Conservation (phyloP, 1,140 invertebrate species). For the Aricia agestis region DNA sequence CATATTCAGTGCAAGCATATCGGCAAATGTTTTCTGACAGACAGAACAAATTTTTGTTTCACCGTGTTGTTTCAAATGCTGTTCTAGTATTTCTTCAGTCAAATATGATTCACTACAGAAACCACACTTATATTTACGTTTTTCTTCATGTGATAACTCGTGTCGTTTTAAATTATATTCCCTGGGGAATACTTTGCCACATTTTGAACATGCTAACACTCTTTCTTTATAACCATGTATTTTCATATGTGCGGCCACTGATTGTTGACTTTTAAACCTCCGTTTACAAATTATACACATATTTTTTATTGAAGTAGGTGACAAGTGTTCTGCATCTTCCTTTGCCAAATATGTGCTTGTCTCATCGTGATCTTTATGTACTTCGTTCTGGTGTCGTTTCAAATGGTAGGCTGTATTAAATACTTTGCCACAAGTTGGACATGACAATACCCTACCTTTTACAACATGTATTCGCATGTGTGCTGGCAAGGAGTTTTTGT, state of each 20-base stretch:
- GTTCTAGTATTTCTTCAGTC: conserved; percentile 71
- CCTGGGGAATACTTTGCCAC: conserved; percentile 74
- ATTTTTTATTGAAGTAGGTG: neutral
- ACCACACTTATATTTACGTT: conserved; percentile 61
- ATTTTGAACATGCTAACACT: conserved; percentile 67
- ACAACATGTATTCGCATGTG: conserved; percentile 64
- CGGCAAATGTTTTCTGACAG: conserved; percentile 51
- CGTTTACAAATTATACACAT: conserved; percentile 14
- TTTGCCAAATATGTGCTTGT: no score
- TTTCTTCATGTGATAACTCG: conserved; percentile 69
- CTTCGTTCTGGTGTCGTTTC: conserved; percentile 74
- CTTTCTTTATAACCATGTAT: conserved; percentile 61
- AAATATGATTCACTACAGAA: conserved; percentile 74
- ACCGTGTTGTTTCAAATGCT: conserved; percentile 77
- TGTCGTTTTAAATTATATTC: conserved; percentile 73
- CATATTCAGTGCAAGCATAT: conserved; percentile 68
- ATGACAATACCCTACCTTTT: conserved; percentile 64
- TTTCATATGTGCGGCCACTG: conserved; percentile 65
- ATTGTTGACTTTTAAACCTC: conserved; percentile 51
- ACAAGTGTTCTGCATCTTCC: no score
- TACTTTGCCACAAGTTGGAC: conserved; percentile 69
- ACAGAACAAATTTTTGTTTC: conserved; percentile 52
- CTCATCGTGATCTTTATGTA: conserved; percentile 47
- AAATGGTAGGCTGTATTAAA: conserved; percentile 75
- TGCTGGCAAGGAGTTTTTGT: conserved; percentile 60